Evolutionary conservation across 2,113 vertebrate genomes (phyloP), one percentile per base, ranked within the genome.

Genomic region (Pollimyrus isidori): DNA sequence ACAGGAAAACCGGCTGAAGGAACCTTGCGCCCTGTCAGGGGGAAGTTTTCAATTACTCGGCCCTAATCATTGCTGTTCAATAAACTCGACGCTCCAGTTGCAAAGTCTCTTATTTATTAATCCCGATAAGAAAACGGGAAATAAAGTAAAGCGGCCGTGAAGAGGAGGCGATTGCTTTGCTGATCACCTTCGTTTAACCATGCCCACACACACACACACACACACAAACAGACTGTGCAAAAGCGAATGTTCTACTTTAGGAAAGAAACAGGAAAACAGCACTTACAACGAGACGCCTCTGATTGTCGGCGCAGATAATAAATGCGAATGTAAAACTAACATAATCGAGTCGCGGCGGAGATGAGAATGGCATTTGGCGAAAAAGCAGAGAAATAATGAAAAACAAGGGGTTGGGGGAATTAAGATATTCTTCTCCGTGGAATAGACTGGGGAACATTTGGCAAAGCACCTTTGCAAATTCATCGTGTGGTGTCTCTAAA

Each of bases 1-100:
- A 83, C 7, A 85, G 15, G 21, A n/a, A 87, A 89, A 83, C 45
- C 42, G 88, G 86, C 86, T 90, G 45, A 89, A 80, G 39, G 17
- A 52, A 39, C 85, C 89, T 52, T 56, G 80, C 42, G 58, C 49
- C 49, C 48, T 7, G 26, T 11, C 13, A 87, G 52, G 58, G 10
- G 62, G 89, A 89, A 83, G n/a, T 88, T 49, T 82, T 50, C 88
- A 90, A 91, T 88, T 84, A 58, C 56, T n/a, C 30, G 62, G 49
- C 56, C 53, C 58, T 58, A 88, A 89, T 88, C 85, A 76, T 86
- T 90, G 73, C 56, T 80, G 82, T 85, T 82, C 49, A 83, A 87
- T 73, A 87, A 46, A 21, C 80, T 48, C 45, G 82, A 45, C 45
- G 52, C 82, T 15, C 83, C 82, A 21, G 52, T 42, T 87, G 35